A percentile compares a stretch with the other conserved stretches of the same genome.
Evolutionary conservation across 2,888 invertebrate genomes (phyloP).

Genomic region (Parnassius glacialis): DNA sequence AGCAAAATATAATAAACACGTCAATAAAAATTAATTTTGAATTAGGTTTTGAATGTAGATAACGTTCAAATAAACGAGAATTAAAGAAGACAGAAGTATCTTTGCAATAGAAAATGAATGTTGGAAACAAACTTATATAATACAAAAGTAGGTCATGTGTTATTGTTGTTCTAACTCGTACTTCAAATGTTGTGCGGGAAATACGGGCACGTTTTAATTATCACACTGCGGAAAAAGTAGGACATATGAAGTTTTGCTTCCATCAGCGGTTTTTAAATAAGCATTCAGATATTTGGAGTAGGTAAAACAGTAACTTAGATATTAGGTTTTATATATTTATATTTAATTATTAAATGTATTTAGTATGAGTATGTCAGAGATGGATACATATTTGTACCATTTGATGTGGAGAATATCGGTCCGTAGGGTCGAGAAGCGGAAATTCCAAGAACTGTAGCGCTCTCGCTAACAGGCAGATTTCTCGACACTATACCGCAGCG

Average conservation of each 20-base stretch:
- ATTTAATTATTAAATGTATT: no score
- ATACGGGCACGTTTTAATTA: conserved; percentile 19
- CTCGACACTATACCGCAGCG: no score
- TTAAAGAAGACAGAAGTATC: conserved; percentile 2
- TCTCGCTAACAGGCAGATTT: no score
- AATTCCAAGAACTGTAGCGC: no score
- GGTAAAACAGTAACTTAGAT: not conserved
- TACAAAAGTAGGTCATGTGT: conserved; percentile 12
- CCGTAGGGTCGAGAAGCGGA: no score
- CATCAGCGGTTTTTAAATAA: conserved; percentile 9
- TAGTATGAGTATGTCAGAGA: no score
- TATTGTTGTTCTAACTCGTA: conserved; percentile 14
- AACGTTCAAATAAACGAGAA: not conserved
- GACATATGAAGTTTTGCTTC: conserved; percentile 17
- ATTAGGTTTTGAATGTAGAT: no score
- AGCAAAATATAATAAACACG: no score
- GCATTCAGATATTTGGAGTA: conserved; percentile 4
- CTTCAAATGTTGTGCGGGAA: conserved; percentile 5
- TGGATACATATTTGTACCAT: no score
- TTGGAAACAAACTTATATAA: conserved; percentile 8
- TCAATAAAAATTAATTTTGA: no score
- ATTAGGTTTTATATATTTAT: not conserved
- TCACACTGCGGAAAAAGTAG: conserved; percentile 21
- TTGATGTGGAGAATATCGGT: no score
- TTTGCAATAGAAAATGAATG: conserved; percentile 5